Base-by-base conservation (phyloP, 1,140 invertebrate species). In the Aphaenogaster floridana region DNA sequence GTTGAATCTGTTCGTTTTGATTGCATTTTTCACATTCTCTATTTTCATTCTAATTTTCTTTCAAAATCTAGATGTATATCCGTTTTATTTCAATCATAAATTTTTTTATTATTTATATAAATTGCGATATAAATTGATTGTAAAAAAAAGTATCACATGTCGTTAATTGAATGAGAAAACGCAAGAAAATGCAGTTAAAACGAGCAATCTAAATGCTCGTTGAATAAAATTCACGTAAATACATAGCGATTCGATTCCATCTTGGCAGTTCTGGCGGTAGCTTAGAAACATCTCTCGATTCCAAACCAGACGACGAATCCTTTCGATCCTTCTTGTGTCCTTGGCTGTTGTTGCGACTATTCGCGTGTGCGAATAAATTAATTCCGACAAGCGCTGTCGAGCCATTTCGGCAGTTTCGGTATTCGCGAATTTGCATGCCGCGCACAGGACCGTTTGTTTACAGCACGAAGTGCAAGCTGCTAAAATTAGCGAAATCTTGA, bases 331-430 rank as follows among this genome's bases (percentile, higher is more conserved):
- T 42, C 50, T 69, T 57, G 15, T 81, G 79, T 81, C 79, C 79
- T 81, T 81, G 79, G 59, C 79, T 69, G 34, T 34, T 7, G 59
- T 52, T 66, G 61, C 21, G 64, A 81, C 36, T 69, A 81, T 42
- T 81, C 66, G 64, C 79, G 50, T 71, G 79, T 9, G 52, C 50
- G 66, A 81, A 81, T 81, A 81, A 71, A 81, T 81, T 81, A 81
- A 81, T 81, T 71, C 50, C 66, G 15, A 81, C 79, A 57, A 52
- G 21, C 63, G 34, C 39, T 21, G 64, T 69, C 39, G 50, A 28
- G 36, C 21, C 13, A 42, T 45, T 57, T 71, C 17, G 61, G 13
- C 61, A 21, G 28, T 81, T 81, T 81, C 52, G 79, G 9, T 11
- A 71, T 71, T 81, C 66, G 9, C 17, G 66, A 81, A 81, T 81